Evolutionary conservation across 2,797 vertebrate genomes (phyloP).

Genomic region (Malurus leucopterus): DNA sequence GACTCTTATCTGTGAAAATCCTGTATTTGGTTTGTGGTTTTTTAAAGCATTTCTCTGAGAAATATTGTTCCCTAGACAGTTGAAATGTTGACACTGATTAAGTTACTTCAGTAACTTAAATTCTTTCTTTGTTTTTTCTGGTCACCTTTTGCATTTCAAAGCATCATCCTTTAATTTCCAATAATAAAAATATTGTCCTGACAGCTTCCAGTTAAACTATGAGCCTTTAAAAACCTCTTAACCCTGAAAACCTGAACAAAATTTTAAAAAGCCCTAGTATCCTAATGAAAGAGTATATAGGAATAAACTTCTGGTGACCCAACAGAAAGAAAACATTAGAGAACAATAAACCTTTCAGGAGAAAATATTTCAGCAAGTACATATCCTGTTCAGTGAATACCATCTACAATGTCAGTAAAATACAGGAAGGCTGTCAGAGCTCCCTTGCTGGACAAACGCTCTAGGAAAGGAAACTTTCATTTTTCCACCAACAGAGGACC

Average conservation of each 20-base stretch:
- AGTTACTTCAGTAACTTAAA: not conserved
- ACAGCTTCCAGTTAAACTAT: not conserved
- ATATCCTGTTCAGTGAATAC: constrained; percentile 28
- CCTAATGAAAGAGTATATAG: not conserved
- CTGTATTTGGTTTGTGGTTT: not conserved
- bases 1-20: not conserved
- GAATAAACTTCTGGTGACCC: constrained; percentile 28
- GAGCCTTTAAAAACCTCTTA: not conserved
- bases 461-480: not conserved
- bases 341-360: constrained; percentile 51
- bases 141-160: not conserved
- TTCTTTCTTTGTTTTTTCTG: not conserved
- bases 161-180: not conserved
- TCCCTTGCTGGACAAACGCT: not conserved
- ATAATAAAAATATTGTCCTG: not conserved
- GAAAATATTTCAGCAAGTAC: constrained; percentile 23
- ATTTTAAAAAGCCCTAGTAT: not conserved
- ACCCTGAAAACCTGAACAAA: not conserved
- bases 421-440: constrained; percentile 10
- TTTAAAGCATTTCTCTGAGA: not conserved
- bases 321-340: constrained; percentile 24
- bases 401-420: constrained; percentile 6
- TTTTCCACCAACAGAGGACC: not conserved
- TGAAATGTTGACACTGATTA: not conserved
- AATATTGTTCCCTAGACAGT: not conserved